phyloP scores from a whole-genome alignment of 2,888 invertebrate genomes.

The Parnassius smintheus region DNA sequence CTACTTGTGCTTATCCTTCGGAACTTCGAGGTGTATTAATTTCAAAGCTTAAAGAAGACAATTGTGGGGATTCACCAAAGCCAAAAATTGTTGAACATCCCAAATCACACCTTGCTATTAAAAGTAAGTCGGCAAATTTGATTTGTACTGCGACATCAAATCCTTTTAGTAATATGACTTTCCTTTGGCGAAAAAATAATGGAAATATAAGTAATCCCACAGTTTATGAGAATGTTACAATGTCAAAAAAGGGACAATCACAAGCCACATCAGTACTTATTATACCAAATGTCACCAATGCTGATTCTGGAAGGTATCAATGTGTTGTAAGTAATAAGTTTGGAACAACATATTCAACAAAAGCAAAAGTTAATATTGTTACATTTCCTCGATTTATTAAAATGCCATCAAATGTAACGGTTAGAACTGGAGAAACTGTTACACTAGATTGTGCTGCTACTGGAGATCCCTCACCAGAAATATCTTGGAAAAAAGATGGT shows the following conservation, averaged over 20 bases:
- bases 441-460: conserved; percentile 94
- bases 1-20: conserved; percentile 91
- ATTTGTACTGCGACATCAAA: conserved; percentile 91
- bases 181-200: conserved; percentile 95
- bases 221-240: conserved; percentile 69
- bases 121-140: conserved; percentile 91
- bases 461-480: conserved; percentile 93
- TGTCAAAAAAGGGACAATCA: conserved; percentile 80
- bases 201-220: conserved; percentile 69
- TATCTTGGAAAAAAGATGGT: conserved; percentile 95
- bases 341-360: conserved; percentile 93
- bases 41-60: conserved; percentile 83
- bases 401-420: conserved; percentile 91
- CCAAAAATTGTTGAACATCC: conserved; percentile 92
- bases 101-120: conserved; percentile 89
- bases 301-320: conserved; percentile 94
- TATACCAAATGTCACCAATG: conserved; percentile 88
- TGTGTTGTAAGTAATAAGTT: conserved; percentile 94
- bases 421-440: conserved; percentile 91
- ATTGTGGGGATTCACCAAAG: conserved; percentile 91
- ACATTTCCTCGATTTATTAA: conserved; percentile 93
- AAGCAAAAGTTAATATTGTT: conserved; percentile 92
- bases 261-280: conserved; percentile 87
- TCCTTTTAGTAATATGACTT: conserved; percentile 86
- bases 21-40: conserved; percentile 86